Conservation (phyloP, 2,113 vertebrate species). For the Stictonetta naevosa region DNA sequence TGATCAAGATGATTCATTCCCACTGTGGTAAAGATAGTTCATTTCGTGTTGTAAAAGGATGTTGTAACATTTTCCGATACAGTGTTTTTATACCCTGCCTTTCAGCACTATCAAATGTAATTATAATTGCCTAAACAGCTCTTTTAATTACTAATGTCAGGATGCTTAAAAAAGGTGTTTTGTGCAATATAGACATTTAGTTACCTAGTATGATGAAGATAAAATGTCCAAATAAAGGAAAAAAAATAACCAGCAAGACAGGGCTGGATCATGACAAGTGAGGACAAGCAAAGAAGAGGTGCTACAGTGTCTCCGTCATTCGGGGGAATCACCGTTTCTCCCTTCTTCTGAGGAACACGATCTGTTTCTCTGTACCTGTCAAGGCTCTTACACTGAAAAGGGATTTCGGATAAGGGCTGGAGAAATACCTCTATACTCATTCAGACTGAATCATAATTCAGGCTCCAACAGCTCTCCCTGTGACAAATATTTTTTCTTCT, state of each 20-base stretch:
- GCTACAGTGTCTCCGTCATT: background rate
- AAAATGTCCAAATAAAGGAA: background rate
- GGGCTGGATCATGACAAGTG: background rate
- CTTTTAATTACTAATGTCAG: background rate
- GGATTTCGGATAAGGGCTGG: background rate
- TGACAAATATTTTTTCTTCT: background rate
- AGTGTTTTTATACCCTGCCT: background rate
- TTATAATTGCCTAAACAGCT: background rate
- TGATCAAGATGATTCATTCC: constrained; percentile 1
- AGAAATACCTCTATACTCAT: background rate
- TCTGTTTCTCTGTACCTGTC: background rate
- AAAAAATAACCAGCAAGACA: background rate
- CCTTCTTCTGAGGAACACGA: background rate
- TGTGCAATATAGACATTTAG: background rate
- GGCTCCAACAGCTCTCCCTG: background rate
- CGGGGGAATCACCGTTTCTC: background rate
- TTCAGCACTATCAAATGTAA: background rate
- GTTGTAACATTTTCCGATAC: background rate
- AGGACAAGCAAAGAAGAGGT: background rate
- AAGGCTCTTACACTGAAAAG: background rate
- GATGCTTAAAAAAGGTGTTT: background rate
- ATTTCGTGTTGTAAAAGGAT: background rate
- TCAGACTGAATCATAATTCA: background rate
- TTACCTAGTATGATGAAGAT: background rate
- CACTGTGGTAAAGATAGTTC: background rate